Conservation (phyloP, 2,113 vertebrate genomes). For the Ahaetulla prasina region DNA sequence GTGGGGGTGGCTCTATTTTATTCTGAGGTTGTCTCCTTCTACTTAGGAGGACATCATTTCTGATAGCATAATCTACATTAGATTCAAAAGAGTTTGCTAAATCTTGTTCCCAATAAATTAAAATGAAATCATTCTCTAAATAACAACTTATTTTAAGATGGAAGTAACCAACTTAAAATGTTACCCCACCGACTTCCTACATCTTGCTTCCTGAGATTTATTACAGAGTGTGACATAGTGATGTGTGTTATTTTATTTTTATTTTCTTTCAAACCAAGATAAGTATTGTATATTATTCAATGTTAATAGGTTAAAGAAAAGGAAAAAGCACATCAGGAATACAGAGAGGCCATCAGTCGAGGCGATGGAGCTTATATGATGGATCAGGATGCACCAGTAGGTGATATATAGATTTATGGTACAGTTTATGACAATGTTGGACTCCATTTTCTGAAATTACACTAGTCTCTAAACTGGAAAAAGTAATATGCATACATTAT, state of each 20-base stretch:
- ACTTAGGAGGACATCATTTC: background rate
- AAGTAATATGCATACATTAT: background rate
- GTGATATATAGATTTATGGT: background rate
- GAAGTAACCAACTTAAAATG: background rate
- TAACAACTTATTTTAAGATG: background rate
- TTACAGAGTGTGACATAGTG: background rate
- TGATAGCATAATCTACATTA: background rate
- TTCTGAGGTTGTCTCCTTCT: background rate
- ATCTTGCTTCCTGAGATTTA: background rate
- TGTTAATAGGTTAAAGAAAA: constrained; percentile 83
- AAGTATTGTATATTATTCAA: constrained; percentile 2
- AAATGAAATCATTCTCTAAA: background rate
- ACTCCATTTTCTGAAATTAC: background rate
- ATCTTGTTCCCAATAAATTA: background rate
- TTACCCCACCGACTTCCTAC: background rate
- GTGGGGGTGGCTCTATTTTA: background rate
- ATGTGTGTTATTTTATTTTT: background rate
- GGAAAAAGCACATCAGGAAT: constrained; percentile 74
- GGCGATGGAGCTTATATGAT: constrained; percentile 85
- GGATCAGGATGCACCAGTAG: constrained; percentile 83
- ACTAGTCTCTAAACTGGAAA: background rate
- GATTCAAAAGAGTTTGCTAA: background rate
- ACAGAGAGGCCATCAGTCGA: constrained; percentile 72
- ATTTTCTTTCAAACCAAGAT: background rate
- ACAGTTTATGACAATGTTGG: background rate